Conservation (phyloP, 1,140 invertebrate species). For the Bombus waltoni region DNA sequence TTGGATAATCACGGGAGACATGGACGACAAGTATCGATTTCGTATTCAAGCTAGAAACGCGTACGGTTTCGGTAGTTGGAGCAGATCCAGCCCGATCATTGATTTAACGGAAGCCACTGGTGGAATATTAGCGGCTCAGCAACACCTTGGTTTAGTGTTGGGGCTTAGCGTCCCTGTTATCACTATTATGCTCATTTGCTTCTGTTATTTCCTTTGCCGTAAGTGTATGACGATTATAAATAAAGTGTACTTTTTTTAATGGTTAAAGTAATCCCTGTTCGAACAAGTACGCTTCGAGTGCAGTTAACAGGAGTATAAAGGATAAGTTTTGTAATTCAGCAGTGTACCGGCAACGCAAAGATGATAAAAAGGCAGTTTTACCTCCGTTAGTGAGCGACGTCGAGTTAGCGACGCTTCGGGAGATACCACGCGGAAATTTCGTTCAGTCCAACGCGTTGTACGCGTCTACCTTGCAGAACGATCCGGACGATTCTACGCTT, state of each 20-base stretch:
- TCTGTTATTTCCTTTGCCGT: conserved; percentile 79
- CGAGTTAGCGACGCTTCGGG: conserved; percentile 93
- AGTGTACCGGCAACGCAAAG: conserved; percentile 82
- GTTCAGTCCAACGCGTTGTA: conserved; percentile 93
- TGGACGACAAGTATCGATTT: conserved; percentile 87
- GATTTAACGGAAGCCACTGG: conserved; percentile 82
- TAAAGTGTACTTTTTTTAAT: background rate
- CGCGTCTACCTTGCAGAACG: conserved; percentile 86
- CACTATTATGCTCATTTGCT: conserved; percentile 77
- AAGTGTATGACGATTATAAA: conserved; percentile 63
- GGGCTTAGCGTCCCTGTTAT: conserved; percentile 84
- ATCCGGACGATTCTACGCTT: conserved; percentile 84
- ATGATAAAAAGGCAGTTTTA: conserved; percentile 84
- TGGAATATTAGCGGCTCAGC: conserved; percentile 84
- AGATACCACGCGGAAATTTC: conserved; percentile 89
- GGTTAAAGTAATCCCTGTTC: background rate
- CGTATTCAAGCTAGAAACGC: conserved; percentile 90
- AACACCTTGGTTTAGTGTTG: conserved; percentile 84
- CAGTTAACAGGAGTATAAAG: background rate
- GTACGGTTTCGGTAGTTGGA: conserved; percentile 90
- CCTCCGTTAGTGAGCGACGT: conserved; percentile 87
- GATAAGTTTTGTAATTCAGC: conserved; percentile 63
- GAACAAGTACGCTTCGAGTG: background rate
- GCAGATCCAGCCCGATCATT: conserved; percentile 85
- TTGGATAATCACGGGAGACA: conserved; percentile 90